Evolutionary conservation across 1,140 invertebrate species (phyloP).

Genomic region (Eriosoma lanigerum): DNA sequence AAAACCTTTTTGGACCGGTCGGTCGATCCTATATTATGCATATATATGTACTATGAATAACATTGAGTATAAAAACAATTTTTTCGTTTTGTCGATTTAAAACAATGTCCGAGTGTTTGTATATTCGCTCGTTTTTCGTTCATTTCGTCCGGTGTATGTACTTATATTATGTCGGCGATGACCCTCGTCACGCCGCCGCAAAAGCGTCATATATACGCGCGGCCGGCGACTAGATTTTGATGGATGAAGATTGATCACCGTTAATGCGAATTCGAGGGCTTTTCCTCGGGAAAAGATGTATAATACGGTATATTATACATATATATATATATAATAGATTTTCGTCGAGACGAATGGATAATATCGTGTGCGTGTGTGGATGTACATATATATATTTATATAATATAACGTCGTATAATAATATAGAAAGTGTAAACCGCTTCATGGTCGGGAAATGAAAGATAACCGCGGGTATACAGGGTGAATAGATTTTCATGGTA

Average conservation of each 20-base stretch:
- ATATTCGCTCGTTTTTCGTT: no score
- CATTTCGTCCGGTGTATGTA: no score
- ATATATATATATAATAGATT: constrained; percentile 38
- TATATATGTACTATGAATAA: not conserved
- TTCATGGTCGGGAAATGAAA: not conserved
- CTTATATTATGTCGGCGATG: no score
- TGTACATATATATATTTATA: not conserved
- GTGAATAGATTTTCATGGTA: no score
- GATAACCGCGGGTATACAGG: no score
- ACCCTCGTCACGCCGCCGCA: constrained; percentile 13
- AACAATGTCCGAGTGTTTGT: constrained; percentile 16
- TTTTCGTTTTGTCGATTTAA: constrained; percentile 13
- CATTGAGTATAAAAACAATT: not conserved
- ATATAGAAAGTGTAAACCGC: no score
- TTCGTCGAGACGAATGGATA: not conserved
- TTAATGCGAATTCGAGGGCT: constrained; percentile 48
- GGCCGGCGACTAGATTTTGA: constrained; percentile 22
- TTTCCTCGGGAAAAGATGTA: constrained; percentile 26
- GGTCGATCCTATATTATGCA: no score
- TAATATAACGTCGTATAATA: no score
- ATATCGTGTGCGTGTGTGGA: not conserved
- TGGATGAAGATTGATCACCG: constrained; percentile 52
- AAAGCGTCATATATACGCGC: not conserved
- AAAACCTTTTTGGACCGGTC: not conserved
- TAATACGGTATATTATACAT: not conserved